Conservation (phyloP, 2,888 invertebrate genomes). For the Tethea ocularis region DNA sequence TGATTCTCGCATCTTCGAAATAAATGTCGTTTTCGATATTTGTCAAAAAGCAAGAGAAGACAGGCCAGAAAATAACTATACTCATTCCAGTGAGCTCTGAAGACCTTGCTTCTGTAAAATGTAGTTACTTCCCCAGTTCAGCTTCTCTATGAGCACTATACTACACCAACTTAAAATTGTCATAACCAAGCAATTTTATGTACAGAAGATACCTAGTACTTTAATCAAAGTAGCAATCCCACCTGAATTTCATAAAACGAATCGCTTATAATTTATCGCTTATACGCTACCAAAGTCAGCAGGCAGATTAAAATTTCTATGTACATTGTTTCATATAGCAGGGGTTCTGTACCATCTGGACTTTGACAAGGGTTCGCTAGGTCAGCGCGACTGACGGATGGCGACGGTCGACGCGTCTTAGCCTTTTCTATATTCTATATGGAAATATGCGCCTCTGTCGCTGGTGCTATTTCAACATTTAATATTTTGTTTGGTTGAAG, state of each 20-base stretch:
- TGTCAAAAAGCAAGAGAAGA: too few species aligned
- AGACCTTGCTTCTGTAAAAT: too few species aligned
- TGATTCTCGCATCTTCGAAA: too few species aligned
- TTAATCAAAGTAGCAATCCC: too few species aligned
- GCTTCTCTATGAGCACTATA: too few species aligned
- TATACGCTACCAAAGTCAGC: conserved; percentile 16
- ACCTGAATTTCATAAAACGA: neutral
- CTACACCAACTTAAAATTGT: too few species aligned
- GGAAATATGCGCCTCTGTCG: neutral
- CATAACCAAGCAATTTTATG: too few species aligned
- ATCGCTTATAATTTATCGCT: conserved; percentile 13
- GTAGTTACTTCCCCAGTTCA: too few species aligned
- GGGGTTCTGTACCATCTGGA: conserved; percentile 59
- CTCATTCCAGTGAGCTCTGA: too few species aligned
- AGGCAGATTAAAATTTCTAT: conserved; percentile 69
- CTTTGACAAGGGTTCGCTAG: conserved; percentile 66
- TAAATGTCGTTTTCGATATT: too few species aligned
- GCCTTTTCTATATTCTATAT: conserved; percentile 4
- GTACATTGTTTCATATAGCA: conserved; percentile 70
- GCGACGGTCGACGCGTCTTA: conserved; percentile 16
- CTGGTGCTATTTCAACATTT: neutral
- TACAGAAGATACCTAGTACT: too few species aligned
- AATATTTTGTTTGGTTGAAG: neutral
- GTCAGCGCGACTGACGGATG: conserved; percentile 56
- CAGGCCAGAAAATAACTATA: too few species aligned